Percentiles rank a stretch among this genome's conserved stretches.
Conservation (phyloP, 2,113 vertebrate species). For the Nycticebus coucang region DNA sequence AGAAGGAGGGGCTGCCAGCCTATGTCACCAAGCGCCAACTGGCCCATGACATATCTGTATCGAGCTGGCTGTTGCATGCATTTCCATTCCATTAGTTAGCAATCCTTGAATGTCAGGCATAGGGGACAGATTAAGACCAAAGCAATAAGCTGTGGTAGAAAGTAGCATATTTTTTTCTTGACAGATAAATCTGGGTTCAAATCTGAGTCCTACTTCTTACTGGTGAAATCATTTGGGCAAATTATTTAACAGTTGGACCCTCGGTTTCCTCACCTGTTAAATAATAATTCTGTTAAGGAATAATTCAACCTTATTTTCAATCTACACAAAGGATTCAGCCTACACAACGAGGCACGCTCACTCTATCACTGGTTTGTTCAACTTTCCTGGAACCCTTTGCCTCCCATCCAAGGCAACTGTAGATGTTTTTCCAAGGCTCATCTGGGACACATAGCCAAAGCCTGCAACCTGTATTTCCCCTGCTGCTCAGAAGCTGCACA, state of each 20-base stretch:
- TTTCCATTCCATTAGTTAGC: not conserved
- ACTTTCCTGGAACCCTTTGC: not conserved
- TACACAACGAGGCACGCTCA: accelerated
- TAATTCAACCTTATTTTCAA: accelerated
- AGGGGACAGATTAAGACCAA: not conserved
- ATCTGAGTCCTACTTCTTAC: not conserved
- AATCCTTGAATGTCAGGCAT: not conserved
- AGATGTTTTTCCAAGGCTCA: not conserved
- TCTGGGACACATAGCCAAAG: not conserved
- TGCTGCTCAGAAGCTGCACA: slow-evolving; percentile 56
- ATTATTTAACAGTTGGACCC: not conserved
- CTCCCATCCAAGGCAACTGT: not conserved
- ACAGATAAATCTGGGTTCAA: not conserved
- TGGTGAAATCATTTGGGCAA: not conserved
- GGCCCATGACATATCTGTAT: not conserved
- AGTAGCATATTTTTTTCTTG: no score
- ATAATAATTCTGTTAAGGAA: not conserved
- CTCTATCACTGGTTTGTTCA: accelerated
- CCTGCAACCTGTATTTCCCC: not conserved
- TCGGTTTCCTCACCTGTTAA: not conserved
- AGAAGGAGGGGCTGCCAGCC: not conserved
- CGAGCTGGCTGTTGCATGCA: accelerated
- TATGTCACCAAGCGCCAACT: accelerated
- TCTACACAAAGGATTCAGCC: not conserved
- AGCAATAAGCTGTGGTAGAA: not conserved